A percentile compares a stretch with the other conserved stretches of the same genome.
Evolutionary conservation across 2,113 vertebrate genomes (phyloP).

Genomic region (Sylvietta virens): DNA sequence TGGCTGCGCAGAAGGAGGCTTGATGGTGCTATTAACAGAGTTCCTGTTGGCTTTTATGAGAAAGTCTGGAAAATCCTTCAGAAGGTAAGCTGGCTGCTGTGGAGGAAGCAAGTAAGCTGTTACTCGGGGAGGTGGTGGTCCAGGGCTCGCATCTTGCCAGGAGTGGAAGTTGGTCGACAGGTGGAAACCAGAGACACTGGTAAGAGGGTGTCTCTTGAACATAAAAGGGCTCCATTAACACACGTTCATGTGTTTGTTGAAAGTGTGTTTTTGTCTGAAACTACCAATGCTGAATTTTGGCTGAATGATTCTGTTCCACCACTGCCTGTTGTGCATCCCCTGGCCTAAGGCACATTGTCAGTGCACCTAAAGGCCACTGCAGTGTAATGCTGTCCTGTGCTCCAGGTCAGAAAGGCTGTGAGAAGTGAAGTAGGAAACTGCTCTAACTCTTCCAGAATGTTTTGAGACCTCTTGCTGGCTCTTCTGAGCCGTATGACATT

Average conservation of each 20-base stretch:
- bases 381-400: neutral
- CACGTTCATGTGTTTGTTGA: neutral
- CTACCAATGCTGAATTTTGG: accelerated
- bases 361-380: neutral
- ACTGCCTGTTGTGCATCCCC: neutral
- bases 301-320: neutral
- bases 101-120: neutral
- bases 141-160: neutral
- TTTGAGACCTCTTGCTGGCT: neutral
- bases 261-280: neutral
- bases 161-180: neutral
- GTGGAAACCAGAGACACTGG: neutral
- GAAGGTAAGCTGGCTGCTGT: constrained; percentile 72
- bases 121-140: neutral
- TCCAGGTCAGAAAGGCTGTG: neutral
- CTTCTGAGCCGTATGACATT: neutral
- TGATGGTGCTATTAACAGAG: constrained; percentile 95
- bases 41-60: constrained; percentile 96
- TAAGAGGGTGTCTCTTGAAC: neutral
- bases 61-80: constrained; percentile 97
- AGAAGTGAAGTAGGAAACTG: neutral
- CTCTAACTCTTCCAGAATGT: neutral
- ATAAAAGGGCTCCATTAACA: neutral
- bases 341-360: neutral
- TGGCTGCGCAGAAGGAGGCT: constrained; percentile 94